phyloP scores from a whole-genome alignment of 2,113 vertebrate genomes.

The Heloderma charlesbogerti region DNA sequence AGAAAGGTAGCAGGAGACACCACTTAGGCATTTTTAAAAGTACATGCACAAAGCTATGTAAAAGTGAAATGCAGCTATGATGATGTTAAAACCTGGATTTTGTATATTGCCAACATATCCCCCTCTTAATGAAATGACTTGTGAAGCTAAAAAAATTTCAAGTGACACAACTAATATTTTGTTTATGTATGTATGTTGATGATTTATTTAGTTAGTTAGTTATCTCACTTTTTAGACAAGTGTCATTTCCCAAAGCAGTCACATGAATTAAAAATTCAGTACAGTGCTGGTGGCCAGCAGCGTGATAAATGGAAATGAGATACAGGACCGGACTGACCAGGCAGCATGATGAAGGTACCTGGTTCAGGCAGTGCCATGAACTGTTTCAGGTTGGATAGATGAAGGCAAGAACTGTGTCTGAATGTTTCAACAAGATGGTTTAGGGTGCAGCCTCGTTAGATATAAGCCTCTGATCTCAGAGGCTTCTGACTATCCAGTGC shows the following conservation, averaged over 20 bases:
- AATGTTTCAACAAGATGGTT: neutral
- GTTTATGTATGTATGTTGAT: neutral
- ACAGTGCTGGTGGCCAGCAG: neutral
- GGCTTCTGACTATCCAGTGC: no score
- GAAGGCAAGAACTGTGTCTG: neutral
- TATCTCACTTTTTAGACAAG: neutral
- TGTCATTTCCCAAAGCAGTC: neutral
- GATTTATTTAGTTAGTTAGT: neutral
- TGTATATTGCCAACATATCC: constrained; percentile 44
- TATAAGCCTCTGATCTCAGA: no score
- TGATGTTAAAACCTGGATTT: constrained; percentile 62
- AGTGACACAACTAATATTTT: constrained; percentile 9
- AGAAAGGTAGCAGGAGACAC: constrained; percentile 79
- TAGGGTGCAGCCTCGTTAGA: no score
- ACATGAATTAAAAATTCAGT: neutral
- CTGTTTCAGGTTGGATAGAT: neutral
- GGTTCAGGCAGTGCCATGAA: neutral
- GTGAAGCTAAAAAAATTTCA: constrained; percentile 34
- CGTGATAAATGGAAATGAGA: neutral
- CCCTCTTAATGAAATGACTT: constrained; percentile 34
- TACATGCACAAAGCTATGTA: constrained; percentile 71
- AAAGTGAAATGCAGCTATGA: constrained; percentile 66
- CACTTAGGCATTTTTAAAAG: constrained; percentile 76
- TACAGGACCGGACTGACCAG: no score
- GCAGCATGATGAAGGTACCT: neutral